Percentiles rank a stretch among this genome's conserved stretches.
phyloP scores from a whole-genome alignment of 35 echinoderm and acorn worm genomes.

The Apostichopus parvimensis region DNA sequence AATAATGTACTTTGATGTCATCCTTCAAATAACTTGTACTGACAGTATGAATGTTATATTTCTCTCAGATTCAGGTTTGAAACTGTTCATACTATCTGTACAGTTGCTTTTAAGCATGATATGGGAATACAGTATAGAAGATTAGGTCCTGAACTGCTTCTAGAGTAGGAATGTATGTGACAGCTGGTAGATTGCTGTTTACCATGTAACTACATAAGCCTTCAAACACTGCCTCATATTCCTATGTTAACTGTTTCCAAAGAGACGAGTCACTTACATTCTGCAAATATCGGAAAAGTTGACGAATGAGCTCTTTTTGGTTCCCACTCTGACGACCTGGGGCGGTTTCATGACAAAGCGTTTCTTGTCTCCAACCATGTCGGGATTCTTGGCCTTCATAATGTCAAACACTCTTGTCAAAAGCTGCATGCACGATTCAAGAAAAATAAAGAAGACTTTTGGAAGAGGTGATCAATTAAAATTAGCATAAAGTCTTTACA shows the following conservation, averaged over 20 bases:
- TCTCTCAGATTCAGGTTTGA: no score
- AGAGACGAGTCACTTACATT: constrained; percentile 78
- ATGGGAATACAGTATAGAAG: no score
- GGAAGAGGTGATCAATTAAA: background rate
- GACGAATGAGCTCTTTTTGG: constrained; percentile 99
- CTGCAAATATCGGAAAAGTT: constrained; percentile 99
- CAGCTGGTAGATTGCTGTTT: no score
- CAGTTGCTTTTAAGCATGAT: no score
- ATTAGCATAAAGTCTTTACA: background rate
- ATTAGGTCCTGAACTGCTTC: no score
- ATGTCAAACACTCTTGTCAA: constrained; percentile 98
- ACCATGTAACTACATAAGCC: no score
- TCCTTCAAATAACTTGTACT: no score
- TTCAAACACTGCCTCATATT: no score
- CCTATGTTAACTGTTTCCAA: background rate
- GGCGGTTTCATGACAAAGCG: constrained; percentile 97
- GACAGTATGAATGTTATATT: no score
- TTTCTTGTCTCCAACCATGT: constrained; percentile 99
- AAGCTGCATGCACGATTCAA: constrained; percentile 40
- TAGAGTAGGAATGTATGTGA: no score
- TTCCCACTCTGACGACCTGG: constrained; percentile 95
- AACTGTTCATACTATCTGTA: no score
- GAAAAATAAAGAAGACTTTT: background rate
- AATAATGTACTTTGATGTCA: no score
- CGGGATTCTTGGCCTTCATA: constrained; percentile 98